Percentiles rank a stretch among this genome's conserved stretches.
Conservation (phyloP, 2,113 vertebrate genomes). For the Mus spicilegus region DNA sequence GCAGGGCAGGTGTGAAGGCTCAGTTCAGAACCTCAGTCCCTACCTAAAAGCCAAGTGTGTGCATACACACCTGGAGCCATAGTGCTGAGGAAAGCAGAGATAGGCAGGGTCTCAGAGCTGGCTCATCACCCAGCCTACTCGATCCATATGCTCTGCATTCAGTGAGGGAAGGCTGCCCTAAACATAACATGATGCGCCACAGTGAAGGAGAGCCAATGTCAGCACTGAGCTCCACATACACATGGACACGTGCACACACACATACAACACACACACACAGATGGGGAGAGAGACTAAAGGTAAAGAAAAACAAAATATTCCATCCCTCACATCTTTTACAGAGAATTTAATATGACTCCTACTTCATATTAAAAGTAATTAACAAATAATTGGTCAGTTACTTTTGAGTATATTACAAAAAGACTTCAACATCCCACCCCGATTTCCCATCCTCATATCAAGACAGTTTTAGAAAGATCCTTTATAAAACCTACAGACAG, state of each 20-base stretch:
- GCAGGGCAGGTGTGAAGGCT: not conserved
- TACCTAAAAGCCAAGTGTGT: not conserved
- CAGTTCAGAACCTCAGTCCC: not conserved
- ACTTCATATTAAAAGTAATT: conserved; percentile 16
- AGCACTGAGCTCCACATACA: not conserved
- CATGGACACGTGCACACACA: not conserved
- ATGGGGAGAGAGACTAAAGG: not conserved
- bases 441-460: not conserved
- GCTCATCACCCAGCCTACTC: not conserved
- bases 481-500: conserved; percentile 1
- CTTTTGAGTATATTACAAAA: not conserved
- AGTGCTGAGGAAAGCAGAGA: not conserved
- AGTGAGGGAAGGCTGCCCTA: not conserved
- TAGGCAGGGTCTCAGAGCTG: no score
- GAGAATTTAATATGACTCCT: conserved; percentile 16
- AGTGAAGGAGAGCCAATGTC: not conserved
- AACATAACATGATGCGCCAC: not conserved
- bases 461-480: not conserved
- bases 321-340: not conserved
- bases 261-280: not conserved
- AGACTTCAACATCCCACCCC: not conserved
- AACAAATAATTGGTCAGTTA: not conserved
- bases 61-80: not conserved
- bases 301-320: not conserved
- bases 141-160: not conserved